phyloP scores from a whole-genome alignment of 2,888 invertebrate genomes.

The Cryptophagus acutangulus region DNA sequence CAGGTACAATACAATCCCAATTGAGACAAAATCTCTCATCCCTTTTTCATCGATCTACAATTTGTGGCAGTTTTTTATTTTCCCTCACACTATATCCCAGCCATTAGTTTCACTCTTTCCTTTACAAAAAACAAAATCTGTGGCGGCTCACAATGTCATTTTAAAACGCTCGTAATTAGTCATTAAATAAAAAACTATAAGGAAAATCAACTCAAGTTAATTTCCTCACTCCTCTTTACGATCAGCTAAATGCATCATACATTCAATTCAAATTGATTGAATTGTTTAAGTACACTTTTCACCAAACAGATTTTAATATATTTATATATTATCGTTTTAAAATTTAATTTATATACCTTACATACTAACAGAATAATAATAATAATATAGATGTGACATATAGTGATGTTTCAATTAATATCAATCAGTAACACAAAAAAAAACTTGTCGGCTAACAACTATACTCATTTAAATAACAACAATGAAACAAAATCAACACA shows the following conservation, averaged over 20 bases:
- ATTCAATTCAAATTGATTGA: background rate
- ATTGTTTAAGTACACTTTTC: background rate
- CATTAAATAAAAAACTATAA: slow-evolving; percentile 21
- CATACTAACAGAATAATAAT: no score
- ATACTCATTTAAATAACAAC: slow-evolving; percentile 5
- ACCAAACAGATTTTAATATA: background rate
- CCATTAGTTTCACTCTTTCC: background rate
- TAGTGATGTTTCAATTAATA: slow-evolving; percentile 1
- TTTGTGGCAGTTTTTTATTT: background rate
- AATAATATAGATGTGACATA: slow-evolving; percentile 1
- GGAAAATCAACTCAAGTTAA: background rate
- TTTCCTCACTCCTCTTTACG: no score
- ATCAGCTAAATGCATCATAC: no score
- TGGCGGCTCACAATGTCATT: no score
- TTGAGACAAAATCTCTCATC: background rate
- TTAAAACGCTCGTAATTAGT: slow-evolving; percentile 24
- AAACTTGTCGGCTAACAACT: slow-evolving; percentile 4
- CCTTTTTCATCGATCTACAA: background rate
- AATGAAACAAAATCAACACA: background rate
- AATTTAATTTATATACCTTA: slow-evolving; percentile 2
- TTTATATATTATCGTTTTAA: background rate
- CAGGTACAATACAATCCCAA: slow-evolving; percentile 2
- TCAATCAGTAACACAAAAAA: slow-evolving; percentile 1
- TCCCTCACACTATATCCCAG: background rate
- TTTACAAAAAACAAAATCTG: no score